Percentiles rank a stretch among this genome's conserved stretches.
Conservation (phyloP, 2,888 invertebrate genomes). For the Hesperia comma region DNA sequence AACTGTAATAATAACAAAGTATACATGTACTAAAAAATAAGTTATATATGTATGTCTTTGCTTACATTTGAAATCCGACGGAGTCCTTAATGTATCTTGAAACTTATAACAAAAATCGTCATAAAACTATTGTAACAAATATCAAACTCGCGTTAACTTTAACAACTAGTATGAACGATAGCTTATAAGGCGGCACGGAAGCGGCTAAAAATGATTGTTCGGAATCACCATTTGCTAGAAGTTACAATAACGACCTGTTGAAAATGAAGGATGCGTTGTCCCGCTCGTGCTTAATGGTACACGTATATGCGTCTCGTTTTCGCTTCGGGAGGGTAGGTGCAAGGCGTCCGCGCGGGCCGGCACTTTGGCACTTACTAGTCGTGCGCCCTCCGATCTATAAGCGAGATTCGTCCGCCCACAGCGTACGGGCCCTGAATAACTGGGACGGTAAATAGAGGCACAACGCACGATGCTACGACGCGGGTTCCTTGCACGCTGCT, state of each 20-base stretch:
- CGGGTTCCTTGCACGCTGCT: conserved; percentile 49
- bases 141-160: conserved; percentile 29
- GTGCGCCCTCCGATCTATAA: conserved; percentile 74
- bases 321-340: conserved; percentile 49
- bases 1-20: background rate
- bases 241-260: conserved; percentile 82
- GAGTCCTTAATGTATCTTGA: background rate
- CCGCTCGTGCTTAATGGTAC: conserved; percentile 58
- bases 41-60: background rate
- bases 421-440: conserved; percentile 65
- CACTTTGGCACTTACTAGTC: conserved; percentile 73
- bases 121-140: conserved; percentile 12
- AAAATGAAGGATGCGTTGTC: conserved; percentile 67
- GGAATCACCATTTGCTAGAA: conserved; percentile 76
- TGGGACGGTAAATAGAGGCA: conserved; percentile 76
- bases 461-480: conserved; percentile 56
- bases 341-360: conserved; percentile 73
- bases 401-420: conserved; percentile 65
- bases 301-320: conserved; percentile 65
- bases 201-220: conserved; percentile 44
- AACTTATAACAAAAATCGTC: conserved; percentile 10
- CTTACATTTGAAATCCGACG: conserved; percentile 28
- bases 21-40: background rate
- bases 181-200: conserved; percentile 28
- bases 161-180: conserved; percentile 20